These are phyloP conservation scores for Callocephalon fimbriatum DNA, from an alignment of 2,113 vertebrate genomes.

Conservation along the genomic window DNA sequence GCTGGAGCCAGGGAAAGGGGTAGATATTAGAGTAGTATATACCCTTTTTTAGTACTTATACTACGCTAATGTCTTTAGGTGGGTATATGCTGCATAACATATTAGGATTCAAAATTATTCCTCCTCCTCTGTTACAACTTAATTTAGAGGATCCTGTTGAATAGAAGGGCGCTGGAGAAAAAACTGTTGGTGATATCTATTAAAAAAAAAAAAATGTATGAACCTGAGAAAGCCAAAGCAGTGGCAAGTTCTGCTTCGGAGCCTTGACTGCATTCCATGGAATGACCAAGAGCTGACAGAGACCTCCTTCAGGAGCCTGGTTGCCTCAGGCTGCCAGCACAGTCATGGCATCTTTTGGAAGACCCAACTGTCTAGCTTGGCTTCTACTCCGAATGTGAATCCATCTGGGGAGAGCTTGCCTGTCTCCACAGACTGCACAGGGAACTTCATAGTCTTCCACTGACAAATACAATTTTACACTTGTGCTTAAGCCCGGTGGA, in stretches of 20 bases:
- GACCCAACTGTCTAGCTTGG: not conserved
- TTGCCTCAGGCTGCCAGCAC: not conserved
- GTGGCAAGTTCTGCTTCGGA: not conserved
- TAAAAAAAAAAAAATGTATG: not conserved
- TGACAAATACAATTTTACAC: not conserved
- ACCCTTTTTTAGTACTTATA: not conserved
- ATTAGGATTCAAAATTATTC: not conserved
- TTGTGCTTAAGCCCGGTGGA: not conserved
- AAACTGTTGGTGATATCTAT: not conserved
- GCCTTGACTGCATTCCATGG: rapidly evolving
- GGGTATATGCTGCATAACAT: not conserved
- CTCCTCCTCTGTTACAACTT: not conserved
- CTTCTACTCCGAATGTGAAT: not conserved
- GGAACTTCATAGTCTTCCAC: not conserved
- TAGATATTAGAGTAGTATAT: not conserved
- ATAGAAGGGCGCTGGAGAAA: not conserved
- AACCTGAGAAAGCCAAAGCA: not conserved
- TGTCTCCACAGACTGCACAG: not conserved
- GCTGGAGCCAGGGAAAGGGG: not conserved
- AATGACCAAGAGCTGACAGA: not conserved
- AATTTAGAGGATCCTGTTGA: not conserved
- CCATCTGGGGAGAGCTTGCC: not conserved
- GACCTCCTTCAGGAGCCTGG: not conserved
- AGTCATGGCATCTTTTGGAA: not conserved
- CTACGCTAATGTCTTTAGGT: not conserved